Conservation (phyloP, 2,113 vertebrate species). For the Scomber japonicus region DNA sequence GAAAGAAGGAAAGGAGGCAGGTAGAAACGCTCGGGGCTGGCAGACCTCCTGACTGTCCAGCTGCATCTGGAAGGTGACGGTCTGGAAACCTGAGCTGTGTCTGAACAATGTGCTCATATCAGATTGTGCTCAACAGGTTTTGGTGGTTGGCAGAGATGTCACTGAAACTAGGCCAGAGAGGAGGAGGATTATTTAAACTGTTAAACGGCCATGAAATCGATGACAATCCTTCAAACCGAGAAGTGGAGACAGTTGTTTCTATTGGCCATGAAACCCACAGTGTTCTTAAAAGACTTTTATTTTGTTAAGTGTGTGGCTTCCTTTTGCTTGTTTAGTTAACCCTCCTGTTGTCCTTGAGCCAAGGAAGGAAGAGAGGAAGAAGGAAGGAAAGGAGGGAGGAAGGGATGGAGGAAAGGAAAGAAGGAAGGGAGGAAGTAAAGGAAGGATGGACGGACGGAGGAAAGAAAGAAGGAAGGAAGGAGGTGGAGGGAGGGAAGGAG, state of each 20-base stretch:
- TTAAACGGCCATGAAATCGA: conserved; percentile 11
- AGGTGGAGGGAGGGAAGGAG: too few relatives aligned
- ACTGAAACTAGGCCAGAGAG: not conserved
- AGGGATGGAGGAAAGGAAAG: too few relatives aligned
- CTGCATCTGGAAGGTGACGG: not conserved
- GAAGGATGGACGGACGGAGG: too few relatives aligned
- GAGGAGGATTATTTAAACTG: not conserved
- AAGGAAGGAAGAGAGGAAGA: too few relatives aligned
- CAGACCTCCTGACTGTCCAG: conserved; percentile 1
- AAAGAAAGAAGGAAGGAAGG: too few relatives aligned
- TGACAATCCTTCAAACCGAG: not conserved
- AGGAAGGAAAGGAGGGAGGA: too few relatives aligned
- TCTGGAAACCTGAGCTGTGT: conserved; percentile 34
- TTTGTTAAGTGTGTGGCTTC: not conserved
- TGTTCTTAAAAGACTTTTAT: not conserved
- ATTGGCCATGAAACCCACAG: not conserved
- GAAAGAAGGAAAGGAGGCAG: too few relatives aligned
- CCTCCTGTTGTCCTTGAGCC: too few relatives aligned
- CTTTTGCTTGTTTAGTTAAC: too few relatives aligned
- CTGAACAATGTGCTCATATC: conserved; percentile 32
- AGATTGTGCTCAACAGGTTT: conserved; percentile 6
- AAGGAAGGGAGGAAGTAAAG: too few relatives aligned
- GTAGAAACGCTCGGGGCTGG: too few relatives aligned
- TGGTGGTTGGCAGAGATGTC: conserved; percentile 7
- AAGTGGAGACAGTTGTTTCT: conserved; percentile 1